phyloP scores from a whole-genome alignment of 2,113 vertebrate genomes.

The Halichoerus grypus region DNA sequence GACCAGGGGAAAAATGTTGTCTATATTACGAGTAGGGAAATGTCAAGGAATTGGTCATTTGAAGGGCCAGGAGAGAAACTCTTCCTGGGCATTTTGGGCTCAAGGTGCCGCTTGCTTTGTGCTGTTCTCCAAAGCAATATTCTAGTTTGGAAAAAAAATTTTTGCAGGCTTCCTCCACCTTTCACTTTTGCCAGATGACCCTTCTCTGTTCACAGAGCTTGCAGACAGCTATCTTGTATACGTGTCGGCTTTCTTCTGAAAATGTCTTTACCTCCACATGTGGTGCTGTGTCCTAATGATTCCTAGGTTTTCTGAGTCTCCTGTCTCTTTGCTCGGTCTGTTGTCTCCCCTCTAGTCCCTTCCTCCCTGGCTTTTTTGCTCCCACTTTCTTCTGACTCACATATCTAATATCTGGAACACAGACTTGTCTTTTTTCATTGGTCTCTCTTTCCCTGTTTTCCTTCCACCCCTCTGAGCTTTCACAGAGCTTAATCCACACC shows the following conservation, averaged over 20 bases:
- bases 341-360: background rate
- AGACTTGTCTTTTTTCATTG: background rate
- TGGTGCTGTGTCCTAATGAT: background rate
- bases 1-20: background rate
- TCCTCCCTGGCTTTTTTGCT: background rate
- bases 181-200: background rate
- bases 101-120: background rate
- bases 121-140: background rate
- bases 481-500: constrained; percentile 18
- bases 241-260: background rate
- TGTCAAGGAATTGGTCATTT: background rate
- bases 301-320: constrained; percentile 5
- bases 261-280: background rate
- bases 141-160: background rate
- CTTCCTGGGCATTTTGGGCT: background rate
- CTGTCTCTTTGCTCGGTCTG: background rate
- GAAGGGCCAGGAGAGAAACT: background rate
- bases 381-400: background rate
- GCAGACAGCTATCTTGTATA: background rate
- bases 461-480: background rate
- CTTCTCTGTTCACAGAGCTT: constrained; percentile 5
- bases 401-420: background rate
- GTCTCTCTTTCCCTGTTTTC: background rate
- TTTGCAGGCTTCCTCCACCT: background rate
- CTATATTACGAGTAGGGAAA: constrained; percentile 19